These are phyloP conservation scores for Smutsia gigantea DNA, from an alignment of 2,797 vertebrate genomes.

Conservation along the genomic window DNA sequence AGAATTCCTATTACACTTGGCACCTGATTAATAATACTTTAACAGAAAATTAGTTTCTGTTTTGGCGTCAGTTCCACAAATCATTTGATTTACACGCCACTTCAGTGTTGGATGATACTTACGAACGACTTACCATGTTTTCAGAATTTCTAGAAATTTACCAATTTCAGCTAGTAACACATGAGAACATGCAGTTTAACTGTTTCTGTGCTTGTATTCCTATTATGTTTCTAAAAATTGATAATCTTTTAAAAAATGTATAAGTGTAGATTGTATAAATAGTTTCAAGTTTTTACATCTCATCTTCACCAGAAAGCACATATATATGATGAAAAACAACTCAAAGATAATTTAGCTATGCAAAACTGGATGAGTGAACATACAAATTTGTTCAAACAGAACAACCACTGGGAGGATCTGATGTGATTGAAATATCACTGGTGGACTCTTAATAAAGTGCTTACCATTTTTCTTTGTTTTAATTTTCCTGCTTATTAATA, in stretches of 20 bases:
- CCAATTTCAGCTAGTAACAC: neutral
- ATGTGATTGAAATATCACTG: neutral
- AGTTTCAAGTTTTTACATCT: conserved; percentile 7
- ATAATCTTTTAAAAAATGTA: neutral
- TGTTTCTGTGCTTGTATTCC: neutral
- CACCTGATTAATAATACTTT: neutral
- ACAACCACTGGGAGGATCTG: neutral
- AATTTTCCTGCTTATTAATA: neutral
- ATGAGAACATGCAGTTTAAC: neutral
- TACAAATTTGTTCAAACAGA: neutral
- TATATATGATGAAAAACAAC: neutral
- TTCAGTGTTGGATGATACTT: neutral
- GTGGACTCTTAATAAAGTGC: neutral
- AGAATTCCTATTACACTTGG: conserved; percentile 19
- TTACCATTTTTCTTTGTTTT: conserved; percentile 17
- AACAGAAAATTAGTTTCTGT: conserved; percentile 21
- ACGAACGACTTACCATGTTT: neutral
- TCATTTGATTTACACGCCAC: neutral
- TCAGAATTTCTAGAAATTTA: neutral
- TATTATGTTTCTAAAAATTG: neutral
- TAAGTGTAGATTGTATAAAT: neutral
- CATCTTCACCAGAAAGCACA: neutral
- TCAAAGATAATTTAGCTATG: neutral
- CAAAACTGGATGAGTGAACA: conserved; percentile 28
- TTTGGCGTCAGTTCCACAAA: neutral